These are phyloP conservation scores for Sylvilagus bachmani DNA, from an alignment of 2,113 vertebrate genomes.

Conservation along the genomic window DNA sequence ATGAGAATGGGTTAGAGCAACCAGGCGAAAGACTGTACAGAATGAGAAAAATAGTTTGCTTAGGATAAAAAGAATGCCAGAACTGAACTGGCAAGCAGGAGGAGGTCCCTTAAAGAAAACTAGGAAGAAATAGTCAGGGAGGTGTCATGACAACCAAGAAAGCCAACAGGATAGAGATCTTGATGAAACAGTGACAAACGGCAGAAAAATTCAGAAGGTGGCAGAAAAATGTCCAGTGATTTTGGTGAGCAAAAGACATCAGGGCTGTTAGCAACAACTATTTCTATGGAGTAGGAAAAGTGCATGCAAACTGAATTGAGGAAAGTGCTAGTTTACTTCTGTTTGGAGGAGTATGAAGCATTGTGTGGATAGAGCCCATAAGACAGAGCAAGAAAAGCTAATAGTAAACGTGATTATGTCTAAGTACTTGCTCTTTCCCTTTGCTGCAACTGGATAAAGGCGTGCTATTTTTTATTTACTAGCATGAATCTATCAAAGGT, in stretches of 20 bases:
- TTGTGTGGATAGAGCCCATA: not conserved
- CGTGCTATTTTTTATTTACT: constrained; percentile 65
- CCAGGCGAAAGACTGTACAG: not conserved
- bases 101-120: not conserved
- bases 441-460: constrained; percentile 10
- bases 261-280: not conserved
- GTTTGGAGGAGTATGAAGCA: not conserved
- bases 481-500: constrained; percentile 63
- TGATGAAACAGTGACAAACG: not conserved
- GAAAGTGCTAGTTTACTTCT: constrained; percentile 53
- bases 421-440: constrained; percentile 29
- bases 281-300: not conserved
- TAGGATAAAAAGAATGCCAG: constrained; percentile 15
- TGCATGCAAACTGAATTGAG: not conserved
- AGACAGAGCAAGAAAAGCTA: constrained; percentile 26
- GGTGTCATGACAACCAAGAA: not conserved
- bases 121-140: not conserved
- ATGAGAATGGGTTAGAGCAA: constrained; percentile 47
- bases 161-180: not conserved
- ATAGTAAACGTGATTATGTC: not conserved
- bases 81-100: constrained; percentile 16
- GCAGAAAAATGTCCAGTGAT: not conserved
- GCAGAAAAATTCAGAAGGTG: constrained; percentile 59
- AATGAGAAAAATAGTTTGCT: constrained; percentile 27
- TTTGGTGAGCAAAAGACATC: not conserved